These are phyloP conservation scores for Pelmatolapia mariae DNA, from an alignment of 2,113 vertebrate species.

Conservation along the genomic window DNA sequence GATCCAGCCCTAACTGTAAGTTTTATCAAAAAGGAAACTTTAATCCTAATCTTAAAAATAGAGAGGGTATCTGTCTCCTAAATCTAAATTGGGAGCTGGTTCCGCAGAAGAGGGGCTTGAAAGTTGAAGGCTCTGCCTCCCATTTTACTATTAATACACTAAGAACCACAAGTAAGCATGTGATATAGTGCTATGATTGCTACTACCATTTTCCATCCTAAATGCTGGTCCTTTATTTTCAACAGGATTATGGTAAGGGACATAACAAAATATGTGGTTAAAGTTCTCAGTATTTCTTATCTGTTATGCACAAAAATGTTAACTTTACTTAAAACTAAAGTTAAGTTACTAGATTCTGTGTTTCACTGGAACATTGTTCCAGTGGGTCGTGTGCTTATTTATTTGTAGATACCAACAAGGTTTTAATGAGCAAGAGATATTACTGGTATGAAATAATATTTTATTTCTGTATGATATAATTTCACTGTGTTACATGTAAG, in stretches of 20 bases:
- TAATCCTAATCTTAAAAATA: fast-evolving
- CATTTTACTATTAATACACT: not conserved
- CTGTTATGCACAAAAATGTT: not conserved
- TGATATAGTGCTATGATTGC: not conserved
- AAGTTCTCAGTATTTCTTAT: not conserved
- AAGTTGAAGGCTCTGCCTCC: not conserved
- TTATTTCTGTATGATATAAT: not conserved
- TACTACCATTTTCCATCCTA: not conserved
- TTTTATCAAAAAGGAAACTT: not conserved
- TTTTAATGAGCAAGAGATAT: not conserved
- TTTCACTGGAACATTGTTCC: not conserved
- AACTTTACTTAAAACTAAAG: not conserved
- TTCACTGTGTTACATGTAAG: not conserved
- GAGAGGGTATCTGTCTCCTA: not conserved
- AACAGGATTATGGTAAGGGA: not conserved
- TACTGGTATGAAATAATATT: not conserved
- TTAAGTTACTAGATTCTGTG: not conserved
- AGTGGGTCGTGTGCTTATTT: not conserved
- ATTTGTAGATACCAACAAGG: not conserved
- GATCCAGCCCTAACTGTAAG: not conserved
- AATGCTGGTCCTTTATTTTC: not conserved
- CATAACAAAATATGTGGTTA: not conserved
- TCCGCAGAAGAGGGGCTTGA: not conserved
- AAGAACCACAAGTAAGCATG: not conserved
- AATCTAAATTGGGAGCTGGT: not conserved